Conservation (phyloP, 2,888 invertebrate genomes). For the Tachystola acroxantha region DNA sequence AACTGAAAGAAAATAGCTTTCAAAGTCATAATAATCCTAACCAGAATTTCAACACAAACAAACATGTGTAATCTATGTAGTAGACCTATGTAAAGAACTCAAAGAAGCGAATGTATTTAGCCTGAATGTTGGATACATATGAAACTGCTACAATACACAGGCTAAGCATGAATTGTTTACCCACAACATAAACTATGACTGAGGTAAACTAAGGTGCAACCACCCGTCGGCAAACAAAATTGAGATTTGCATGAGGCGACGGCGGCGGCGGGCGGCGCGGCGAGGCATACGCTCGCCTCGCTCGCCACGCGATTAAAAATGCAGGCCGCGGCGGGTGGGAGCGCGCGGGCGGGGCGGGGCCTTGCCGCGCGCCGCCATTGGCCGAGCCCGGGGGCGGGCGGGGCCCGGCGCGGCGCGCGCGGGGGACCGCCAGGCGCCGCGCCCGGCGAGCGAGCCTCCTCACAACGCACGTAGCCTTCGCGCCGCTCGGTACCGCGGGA, state of each 20-base stretch:
- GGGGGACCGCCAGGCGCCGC: constrained; percentile 46
- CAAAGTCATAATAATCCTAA: no score
- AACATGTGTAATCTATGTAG: no score
- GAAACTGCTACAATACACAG: no score
- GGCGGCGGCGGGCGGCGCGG: constrained; percentile 52
- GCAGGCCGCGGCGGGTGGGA: constrained; percentile 65
- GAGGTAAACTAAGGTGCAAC: constrained; percentile 41
- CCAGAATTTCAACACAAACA: no score
- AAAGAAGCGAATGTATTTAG: no score
- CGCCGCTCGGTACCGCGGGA: constrained; percentile 68
- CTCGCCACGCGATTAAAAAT: constrained; percentile 73
- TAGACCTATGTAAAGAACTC: no score
- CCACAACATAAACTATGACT: constrained; percentile 53
- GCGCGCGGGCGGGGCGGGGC: constrained; percentile 60
- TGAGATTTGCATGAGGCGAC: constrained; percentile 67
- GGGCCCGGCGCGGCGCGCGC: constrained; percentile 37
- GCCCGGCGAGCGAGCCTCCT: constrained; percentile 57
- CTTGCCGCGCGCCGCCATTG: constrained; percentile 34
- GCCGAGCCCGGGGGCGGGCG: constrained; percentile 38
- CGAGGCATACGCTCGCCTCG: constrained; percentile 60
- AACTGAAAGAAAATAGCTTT: no score
- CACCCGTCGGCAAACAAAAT: constrained; percentile 73
- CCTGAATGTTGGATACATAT: no score
- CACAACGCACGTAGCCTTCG: constrained; percentile 73
- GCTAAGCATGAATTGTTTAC: constrained; percentile 6